phyloP scores from a whole-genome alignment of 2,113 vertebrate species.

The Grallaria varia region DNA sequence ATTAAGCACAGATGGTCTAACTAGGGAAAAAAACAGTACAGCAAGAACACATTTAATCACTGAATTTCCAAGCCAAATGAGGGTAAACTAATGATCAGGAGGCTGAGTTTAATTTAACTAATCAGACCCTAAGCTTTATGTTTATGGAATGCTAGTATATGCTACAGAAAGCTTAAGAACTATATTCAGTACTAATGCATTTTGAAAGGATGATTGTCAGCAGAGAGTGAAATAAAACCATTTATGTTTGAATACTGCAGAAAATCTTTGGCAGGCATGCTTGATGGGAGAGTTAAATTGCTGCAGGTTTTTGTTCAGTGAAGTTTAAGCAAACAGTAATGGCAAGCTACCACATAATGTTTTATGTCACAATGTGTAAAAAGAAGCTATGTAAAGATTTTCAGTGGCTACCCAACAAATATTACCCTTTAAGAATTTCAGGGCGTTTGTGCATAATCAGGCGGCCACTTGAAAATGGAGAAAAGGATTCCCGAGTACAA shows the following conservation, averaged over 20 bases:
- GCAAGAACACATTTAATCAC: neutral
- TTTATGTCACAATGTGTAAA: neutral
- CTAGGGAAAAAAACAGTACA: neutral
- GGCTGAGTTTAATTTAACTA: neutral
- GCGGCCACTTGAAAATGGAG: neutral
- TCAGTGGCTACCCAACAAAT: neutral
- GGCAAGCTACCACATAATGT: neutral
- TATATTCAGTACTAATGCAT: neutral
- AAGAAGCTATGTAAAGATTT: neutral
- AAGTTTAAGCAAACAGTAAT: neutral
- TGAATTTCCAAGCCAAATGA: neutral
- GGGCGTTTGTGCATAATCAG: neutral
- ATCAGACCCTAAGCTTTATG: neutral
- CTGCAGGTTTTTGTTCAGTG: neutral
- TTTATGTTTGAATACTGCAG: neutral
- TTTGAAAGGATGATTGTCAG: neutral
- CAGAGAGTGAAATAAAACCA: neutral
- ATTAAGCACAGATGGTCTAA: slow-evolving; percentile 10
- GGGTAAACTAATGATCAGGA: neutral
- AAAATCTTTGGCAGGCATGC: neutral
- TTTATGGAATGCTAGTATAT: neutral
- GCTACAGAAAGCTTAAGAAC: neutral
- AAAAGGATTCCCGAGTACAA: neutral
- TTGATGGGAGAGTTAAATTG: neutral
- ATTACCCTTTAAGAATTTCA: neutral